These are phyloP conservation scores for Proterorhinus semilunaris DNA, from an alignment of 2,113 vertebrate genomes.

Conservation along the genomic window DNA sequence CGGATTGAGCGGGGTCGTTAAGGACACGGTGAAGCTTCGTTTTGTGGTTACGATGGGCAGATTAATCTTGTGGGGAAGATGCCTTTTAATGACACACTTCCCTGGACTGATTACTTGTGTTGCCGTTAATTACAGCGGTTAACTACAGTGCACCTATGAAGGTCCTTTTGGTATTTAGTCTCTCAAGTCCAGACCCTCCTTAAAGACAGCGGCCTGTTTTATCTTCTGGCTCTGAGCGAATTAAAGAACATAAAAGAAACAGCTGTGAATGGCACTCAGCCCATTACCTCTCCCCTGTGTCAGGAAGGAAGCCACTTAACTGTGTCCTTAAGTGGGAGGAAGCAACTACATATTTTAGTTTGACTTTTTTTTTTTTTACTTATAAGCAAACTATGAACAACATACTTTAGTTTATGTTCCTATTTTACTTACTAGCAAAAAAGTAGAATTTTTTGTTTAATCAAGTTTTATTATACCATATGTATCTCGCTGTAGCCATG, in stretches of 20 bases:
- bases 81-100: conserved; percentile 85
- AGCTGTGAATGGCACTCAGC: conserved; percentile 63
- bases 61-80: conserved; percentile 84
- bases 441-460: no score
- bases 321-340: conserved; percentile 36
- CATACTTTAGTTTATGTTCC: no score
- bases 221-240: conserved; percentile 69
- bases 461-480: no score
- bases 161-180: conserved; percentile 69
- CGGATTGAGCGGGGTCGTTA: conserved; percentile 84
- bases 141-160: conserved; percentile 76
- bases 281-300: conserved; percentile 57
- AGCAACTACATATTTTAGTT: background rate
- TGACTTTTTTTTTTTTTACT: background rate
- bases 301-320: conserved; percentile 54
- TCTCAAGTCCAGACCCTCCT: conserved; percentile 63
- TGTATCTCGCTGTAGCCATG: no score
- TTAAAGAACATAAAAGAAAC: conserved; percentile 75
- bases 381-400: background rate
- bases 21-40: conserved; percentile 80
- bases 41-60: conserved; percentile 82
- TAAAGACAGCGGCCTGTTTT: conserved; percentile 62
- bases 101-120: conserved; percentile 84
- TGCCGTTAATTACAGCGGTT: conserved; percentile 85
- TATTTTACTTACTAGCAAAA: no score